phyloP scores from a whole-genome alignment of 2,113 vertebrate genomes.

The Podarcis cretensis region DNA sequence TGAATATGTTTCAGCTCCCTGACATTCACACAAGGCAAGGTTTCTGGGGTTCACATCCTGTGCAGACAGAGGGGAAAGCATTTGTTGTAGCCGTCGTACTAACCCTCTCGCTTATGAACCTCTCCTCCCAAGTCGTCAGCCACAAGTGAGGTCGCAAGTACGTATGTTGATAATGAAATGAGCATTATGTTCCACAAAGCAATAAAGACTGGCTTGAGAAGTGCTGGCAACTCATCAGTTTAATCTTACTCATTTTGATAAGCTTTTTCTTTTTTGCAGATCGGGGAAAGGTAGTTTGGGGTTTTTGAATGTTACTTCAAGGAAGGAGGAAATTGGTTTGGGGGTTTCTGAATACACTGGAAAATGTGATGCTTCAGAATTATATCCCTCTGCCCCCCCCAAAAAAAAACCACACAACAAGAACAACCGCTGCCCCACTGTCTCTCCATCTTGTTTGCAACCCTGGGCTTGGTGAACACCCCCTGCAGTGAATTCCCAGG shows the following conservation, averaged over 20 bases:
- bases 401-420: background rate
- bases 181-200: conserved; percentile 49
- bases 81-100: background rate
- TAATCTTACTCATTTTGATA: conserved; percentile 61
- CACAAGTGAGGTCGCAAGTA: conserved; percentile 8
- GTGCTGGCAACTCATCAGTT: background rate
- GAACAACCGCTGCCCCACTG: background rate
- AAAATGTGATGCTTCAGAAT: conserved; percentile 42
- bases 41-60: background rate
- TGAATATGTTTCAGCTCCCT: background rate
- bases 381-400: background rate
- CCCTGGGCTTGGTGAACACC: conserved; percentile 53
- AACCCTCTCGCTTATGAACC: background rate
- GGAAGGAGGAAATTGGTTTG: background rate
- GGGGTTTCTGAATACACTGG: conserved; percentile 26
- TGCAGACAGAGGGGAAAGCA: background rate
- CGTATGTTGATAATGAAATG: conserved; percentile 52
- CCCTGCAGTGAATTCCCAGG: conserved; percentile 42
- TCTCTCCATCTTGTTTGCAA: conserved; percentile 38
- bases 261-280: background rate
- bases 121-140: conserved; percentile 15
- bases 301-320: conserved; percentile 7
- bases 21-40: background rate
- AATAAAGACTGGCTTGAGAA: conserved; percentile 57
- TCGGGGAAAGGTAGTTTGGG: conserved; percentile 6